Evolutionary conservation across 2,888 invertebrate genomes (phyloP), one percentile per base, ranked within the genome.

Genomic region (Ferdinandea cuprea): DNA sequence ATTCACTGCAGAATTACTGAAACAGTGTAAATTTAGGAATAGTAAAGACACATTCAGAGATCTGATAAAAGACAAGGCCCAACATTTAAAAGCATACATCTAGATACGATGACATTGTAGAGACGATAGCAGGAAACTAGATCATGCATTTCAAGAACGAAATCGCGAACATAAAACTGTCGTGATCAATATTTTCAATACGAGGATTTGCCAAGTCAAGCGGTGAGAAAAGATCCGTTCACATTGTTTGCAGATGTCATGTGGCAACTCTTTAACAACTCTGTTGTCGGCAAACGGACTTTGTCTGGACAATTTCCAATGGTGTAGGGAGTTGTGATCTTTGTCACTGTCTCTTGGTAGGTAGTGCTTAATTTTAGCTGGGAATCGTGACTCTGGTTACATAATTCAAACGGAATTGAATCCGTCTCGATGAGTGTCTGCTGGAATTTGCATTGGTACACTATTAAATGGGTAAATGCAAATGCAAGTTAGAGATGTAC

Each of bases 301-400:
- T 59, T 52, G 58, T 50, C 48, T 52, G 74, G 66, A 66, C 74
- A 66, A 37, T 19, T 52, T 30, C 9, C 35, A 32, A 37, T 50
- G 48, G 37, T 48, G 48, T 21, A 56, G 30, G 58, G 37, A 25
- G 15, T 68, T 61, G 32, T 61, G 59, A 52, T 76, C 59, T 68
- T 44, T 71, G 52, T 44, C 50, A 44, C 44, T 3, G 42, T 59
- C 15, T 32, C 42, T 32, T 19, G 9, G 52, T 58, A 37, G 59
- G 59, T 46, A 61, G 61, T 25, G 58, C 35, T 66, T 74, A 66
- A 59, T 66, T 74, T 66, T 54, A 15, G 32, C 17, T 15, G 28
- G 15, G 37, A 69, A 37, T 77, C 68, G 68, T 69, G 69, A 77
- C 76, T 69, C n/a, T 7, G 8, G 37, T 77, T 77, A 28, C 69